Percentiles rank a stretch among this genome's conserved stretches.
phyloP scores from a whole-genome alignment of 2,797 vertebrate species.

The Odontamblyopus rebecca region DNA sequence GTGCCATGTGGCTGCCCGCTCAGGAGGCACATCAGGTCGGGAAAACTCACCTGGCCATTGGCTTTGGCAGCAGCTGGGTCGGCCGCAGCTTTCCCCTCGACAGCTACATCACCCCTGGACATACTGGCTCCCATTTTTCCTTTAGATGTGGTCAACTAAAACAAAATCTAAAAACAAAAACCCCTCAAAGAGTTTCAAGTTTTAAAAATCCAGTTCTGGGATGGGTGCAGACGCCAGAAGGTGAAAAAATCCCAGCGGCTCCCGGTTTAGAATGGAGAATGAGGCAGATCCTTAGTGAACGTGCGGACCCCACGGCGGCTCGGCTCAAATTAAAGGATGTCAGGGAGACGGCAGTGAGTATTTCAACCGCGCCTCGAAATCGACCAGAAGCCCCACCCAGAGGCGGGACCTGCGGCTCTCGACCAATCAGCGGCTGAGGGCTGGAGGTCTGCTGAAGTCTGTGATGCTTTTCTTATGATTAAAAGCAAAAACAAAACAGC shows the following conservation, averaged over 20 bases:
- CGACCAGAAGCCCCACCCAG: constrained; percentile 68
- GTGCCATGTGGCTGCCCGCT: constrained; percentile 64
- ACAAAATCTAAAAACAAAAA: constrained; percentile 66
- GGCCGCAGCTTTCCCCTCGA: constrained; percentile 76
- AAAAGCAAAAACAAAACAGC: not conserved
- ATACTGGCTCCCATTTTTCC: constrained; percentile 86
- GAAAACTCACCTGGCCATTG: constrained; percentile 87
- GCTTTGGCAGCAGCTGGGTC: constrained; percentile 82
- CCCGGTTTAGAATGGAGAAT: constrained; percentile 23
- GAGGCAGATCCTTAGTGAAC: constrained; percentile 32
- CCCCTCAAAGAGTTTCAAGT: constrained; percentile 32
- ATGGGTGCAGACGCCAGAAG: constrained; percentile 37
- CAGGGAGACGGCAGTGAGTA: constrained; percentile 63
- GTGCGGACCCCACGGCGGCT: constrained; percentile 53
- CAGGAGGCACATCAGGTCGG: constrained; percentile 8
- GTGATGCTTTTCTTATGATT: constrained; percentile 6
- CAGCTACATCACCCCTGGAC: constrained; percentile 86
- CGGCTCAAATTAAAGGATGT: constrained; percentile 73
- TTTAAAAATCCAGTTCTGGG: constrained; percentile 67
- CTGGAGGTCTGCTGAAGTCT: constrained; percentile 28
- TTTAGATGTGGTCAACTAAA: constrained; percentile 46
- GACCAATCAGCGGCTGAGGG: constrained; percentile 62
- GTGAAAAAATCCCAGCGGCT: constrained; percentile 50
- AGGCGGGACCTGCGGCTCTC: constrained; percentile 52
- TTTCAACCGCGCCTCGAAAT: constrained; percentile 76